Evolutionary conservation across 2,888 invertebrate species (phyloP).

Genomic region (Phoenoteleia sp.): DNA sequence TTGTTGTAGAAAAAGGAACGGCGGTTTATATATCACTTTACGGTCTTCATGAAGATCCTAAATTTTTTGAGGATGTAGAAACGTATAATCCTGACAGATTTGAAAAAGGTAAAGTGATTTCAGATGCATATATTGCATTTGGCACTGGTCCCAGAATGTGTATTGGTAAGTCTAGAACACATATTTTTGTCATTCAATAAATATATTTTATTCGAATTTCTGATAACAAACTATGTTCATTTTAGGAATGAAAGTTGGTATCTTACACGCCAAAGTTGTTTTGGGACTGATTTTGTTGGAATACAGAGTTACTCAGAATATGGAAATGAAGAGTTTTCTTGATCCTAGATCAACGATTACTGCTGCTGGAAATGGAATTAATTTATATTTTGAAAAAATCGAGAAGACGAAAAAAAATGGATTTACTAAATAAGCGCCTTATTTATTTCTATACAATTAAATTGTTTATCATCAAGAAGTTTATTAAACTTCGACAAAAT

Average conservation of each 20-base stretch:
- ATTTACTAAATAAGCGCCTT: slow-evolving; percentile 12
- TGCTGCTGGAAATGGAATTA: slow-evolving; percentile 81
- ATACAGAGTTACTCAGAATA: slow-evolving; percentile 79
- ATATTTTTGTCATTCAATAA: no score
- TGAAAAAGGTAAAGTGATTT: slow-evolving; percentile 74
- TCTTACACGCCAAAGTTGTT: slow-evolving; percentile 82
- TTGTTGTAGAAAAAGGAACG: slow-evolving; percentile 81
- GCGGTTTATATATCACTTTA: slow-evolving; percentile 82
- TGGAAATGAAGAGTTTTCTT: slow-evolving; percentile 75
- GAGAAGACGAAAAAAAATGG: slow-evolving; percentile 20
- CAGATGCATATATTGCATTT: slow-evolving; percentile 82
- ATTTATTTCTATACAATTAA: no score
- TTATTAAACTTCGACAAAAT: no score
- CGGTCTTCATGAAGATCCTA: slow-evolving; percentile 81
- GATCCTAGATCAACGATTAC: slow-evolving; percentile 82
- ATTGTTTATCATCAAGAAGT: no score
- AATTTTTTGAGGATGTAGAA: slow-evolving; percentile 78
- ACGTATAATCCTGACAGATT: slow-evolving; percentile 81
- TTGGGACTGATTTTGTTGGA: slow-evolving; percentile 79
- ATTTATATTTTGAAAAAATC: slow-evolving; percentile 80
- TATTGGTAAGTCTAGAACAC: slow-evolving; percentile 74
- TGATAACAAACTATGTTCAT: slow-evolving; percentile 1
- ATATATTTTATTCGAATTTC: neutral
- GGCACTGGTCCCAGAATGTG: slow-evolving; percentile 82
- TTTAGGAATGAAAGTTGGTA: slow-evolving; percentile 77